Evolutionary conservation across 2,113 vertebrate genomes (phyloP).

Genomic region (Gallinago undulata): DNA sequence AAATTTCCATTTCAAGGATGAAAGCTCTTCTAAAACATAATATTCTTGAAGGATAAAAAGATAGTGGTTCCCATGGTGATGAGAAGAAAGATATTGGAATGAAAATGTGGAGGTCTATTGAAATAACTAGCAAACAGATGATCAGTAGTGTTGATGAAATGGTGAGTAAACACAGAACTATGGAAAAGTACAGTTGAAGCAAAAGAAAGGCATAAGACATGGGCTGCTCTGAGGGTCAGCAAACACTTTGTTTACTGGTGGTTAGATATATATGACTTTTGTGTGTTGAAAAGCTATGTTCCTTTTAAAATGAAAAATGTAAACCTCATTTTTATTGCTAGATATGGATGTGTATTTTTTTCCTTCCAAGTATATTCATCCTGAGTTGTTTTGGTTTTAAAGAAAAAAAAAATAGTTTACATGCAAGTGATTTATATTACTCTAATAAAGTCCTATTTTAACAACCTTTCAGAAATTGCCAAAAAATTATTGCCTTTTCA

Average conservation of each 20-base stretch:
- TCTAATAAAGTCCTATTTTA: not conserved
- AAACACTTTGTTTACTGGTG: not conserved
- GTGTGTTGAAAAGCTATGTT: not conserved
- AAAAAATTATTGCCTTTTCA: not conserved
- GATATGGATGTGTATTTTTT: not conserved
- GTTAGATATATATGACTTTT: not conserved
- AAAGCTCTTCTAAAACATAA: constrained; percentile 10
- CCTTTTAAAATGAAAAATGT: not conserved
- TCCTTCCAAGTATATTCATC: not conserved
- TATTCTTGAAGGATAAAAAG: constrained; percentile 12
- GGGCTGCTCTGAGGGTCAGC: not conserved
- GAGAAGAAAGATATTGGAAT: not conserved
- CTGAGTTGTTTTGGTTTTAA: not conserved
- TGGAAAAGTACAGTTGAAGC: not conserved
- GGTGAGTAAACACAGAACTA: not conserved
- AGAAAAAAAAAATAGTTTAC: not conserved
- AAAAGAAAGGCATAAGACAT: not conserved
- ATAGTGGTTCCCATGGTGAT: constrained; percentile 43
- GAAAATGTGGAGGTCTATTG: not conserved
- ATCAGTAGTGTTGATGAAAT: not conserved
- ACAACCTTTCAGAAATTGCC: not conserved
- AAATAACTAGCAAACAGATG: constrained; percentile 11
- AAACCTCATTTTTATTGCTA: not conserved
- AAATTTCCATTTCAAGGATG: constrained; percentile 37
- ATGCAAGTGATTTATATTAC: not conserved